Evolutionary conservation across 2,113 vertebrate species (phyloP).

Genomic region (Gadus macrocephalus): DNA sequence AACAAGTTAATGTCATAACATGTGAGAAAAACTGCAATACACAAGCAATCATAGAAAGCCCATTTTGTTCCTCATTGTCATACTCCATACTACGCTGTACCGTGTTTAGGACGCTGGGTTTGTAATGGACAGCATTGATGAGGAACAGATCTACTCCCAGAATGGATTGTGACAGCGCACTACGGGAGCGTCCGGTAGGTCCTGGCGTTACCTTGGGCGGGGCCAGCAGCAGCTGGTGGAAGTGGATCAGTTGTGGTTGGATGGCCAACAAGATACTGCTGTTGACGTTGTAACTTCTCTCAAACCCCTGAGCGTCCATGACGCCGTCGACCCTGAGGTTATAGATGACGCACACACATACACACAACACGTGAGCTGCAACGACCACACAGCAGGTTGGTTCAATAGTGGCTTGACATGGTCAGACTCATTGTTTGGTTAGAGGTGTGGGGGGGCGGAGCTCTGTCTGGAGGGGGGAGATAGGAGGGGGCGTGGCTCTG

Average conservation of each 20-base stretch:
- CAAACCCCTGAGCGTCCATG: conserved; percentile 74
- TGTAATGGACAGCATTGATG: too few relatives aligned
- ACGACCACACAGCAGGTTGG: background rate
- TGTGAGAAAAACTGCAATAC: too few relatives aligned
- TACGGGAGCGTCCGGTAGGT: background rate
- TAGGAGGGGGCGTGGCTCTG: too few relatives aligned
- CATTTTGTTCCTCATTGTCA: too few relatives aligned
- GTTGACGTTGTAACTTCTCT: conserved; percentile 78
- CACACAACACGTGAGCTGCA: conserved; percentile 4
- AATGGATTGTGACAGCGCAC: background rate
- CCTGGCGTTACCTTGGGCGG: conserved; percentile 83
- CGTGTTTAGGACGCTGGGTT: too few relatives aligned
- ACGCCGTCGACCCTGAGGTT: conserved; percentile 67
- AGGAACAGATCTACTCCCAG: background rate
- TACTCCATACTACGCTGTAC: too few relatives aligned
- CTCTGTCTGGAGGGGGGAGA: too few relatives aligned
- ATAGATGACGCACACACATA: conserved; percentile 22
- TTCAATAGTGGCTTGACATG: too few relatives aligned
- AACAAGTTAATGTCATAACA: too few relatives aligned
- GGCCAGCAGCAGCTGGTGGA: conserved; percentile 90
- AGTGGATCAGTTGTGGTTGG: conserved; percentile 86
- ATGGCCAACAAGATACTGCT: conserved; percentile 85
- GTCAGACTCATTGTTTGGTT: too few relatives aligned
- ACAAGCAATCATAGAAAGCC: too few relatives aligned
- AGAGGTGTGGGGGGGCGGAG: too few relatives aligned